Evolutionary conservation across 2,888 invertebrate genomes (phyloP), one percentile per base, ranked within the genome.

Genomic region (Leucania comma): DNA sequence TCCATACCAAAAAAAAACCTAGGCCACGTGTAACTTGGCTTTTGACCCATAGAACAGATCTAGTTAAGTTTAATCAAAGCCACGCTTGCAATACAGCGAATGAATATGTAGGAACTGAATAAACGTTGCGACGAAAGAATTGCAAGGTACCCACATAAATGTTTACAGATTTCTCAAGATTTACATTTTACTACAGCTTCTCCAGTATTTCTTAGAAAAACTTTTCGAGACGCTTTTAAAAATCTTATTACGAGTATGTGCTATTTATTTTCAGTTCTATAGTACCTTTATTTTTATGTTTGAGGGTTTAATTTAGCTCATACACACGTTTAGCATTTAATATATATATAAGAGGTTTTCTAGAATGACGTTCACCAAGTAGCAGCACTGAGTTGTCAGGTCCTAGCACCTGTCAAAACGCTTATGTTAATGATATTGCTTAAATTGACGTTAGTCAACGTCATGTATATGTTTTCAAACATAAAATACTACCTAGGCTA

Each of bases 91-190:
- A 61, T 38, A 66, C 64, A 67, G 4, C 10, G 38, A 77, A 78
- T 80, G 82, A 78, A 80, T 80, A 80, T 80, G 74, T 78, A 80
- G n/a, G 60, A 64, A 51, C 66, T 48, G 57, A 35, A 67, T 64
- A 62, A 78, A 78, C 68, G 48, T 54, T 35, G 64, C 59, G 74
- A 78, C 78, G 54, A 74, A 77, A 68, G 74, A 70, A 81, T 68
- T 74, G 70, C 62, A 68, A 62, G 72, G 57, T 58, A 69, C 63
- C 57, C 56, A 77, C 80, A 81, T 77, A 81, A 81, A 81, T 80
- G 80, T 73, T 71, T 78, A 78, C 73, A 64, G 50, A 77, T 64
- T 72, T 57, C 56, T 77, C 20, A 26, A 72, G 14, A 81, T 78
- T 81, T 70, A 68, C 81, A 81, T 78, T 80, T 70, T 32, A 62